phyloP scores from a whole-genome alignment of 1,140 invertebrate species.

The Lasaia peninsularis region DNA sequence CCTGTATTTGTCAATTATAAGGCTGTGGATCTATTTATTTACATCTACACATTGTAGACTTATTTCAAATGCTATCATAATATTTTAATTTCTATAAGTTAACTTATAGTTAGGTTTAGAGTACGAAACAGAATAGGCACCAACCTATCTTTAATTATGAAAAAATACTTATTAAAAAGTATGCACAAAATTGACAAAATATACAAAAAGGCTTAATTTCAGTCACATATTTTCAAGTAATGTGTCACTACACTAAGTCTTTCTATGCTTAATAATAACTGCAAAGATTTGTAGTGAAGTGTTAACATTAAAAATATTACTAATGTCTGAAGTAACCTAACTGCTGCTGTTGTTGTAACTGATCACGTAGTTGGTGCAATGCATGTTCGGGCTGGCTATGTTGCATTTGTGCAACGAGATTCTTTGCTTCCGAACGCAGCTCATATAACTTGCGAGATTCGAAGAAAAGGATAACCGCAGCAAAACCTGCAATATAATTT shows the following conservation, averaged over 20 bases:
- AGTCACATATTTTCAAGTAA: too few species aligned
- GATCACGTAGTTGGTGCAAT: slow-evolving; percentile 60
- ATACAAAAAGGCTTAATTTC: too few species aligned
- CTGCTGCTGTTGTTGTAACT: slow-evolving; percentile 67
- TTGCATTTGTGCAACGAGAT: slow-evolving; percentile 91
- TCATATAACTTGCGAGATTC: slow-evolving; percentile 86
- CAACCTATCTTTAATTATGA: too few species aligned
- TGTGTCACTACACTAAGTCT: neutral
- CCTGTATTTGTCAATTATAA: too few species aligned
- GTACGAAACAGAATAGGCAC: too few species aligned
- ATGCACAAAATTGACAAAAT: too few species aligned
- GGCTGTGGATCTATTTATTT: too few species aligned
- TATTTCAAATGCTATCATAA: too few species aligned
- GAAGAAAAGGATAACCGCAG: slow-evolving; percentile 85
- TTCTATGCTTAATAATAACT: neutral
- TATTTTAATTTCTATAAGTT: too few species aligned
- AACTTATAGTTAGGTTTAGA: too few species aligned
- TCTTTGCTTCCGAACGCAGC: slow-evolving; percentile 85
- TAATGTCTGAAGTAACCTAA: slow-evolving; percentile 43
- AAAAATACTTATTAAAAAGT: too few species aligned
- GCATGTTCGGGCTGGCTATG: slow-evolving; percentile 78
- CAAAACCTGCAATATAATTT: slow-evolving; percentile 69
- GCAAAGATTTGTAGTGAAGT: neutral
- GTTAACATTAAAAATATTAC: neutral
- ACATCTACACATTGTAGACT: too few species aligned